Evolutionary conservation across 1,140 invertebrate species (phyloP).

Genomic region (Drosophila oshimai): DNA sequence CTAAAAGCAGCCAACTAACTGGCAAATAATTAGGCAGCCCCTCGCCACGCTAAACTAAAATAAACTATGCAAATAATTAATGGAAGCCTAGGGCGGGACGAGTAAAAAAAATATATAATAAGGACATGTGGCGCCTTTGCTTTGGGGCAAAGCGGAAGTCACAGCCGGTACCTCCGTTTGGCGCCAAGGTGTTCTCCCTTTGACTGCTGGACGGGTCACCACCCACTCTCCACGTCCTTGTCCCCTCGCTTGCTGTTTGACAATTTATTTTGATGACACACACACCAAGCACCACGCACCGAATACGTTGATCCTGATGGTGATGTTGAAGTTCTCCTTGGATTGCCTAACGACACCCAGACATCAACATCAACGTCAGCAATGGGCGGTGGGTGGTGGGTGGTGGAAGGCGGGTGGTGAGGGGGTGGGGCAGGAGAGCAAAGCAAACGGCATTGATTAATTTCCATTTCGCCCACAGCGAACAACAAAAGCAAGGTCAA

Average conservation of each 20-base stretch:
- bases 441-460: conserved; percentile 76
- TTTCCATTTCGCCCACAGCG: conserved; percentile 63
- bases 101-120: conserved; percentile 40
- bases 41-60: conserved; percentile 34
- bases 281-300: conserved; percentile 67
- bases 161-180: conserved; percentile 15
- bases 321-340: conserved; percentile 27
- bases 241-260: conserved; percentile 62
- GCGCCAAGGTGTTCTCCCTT: conserved; percentile 38
- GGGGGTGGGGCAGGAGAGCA: conserved; percentile 28
- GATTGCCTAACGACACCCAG: conserved; percentile 47
- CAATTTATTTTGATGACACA: conserved; percentile 73
- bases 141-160: conserved; percentile 50
- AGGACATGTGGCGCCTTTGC: conserved; percentile 64
- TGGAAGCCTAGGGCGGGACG: conserved; percentile 19
- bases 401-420: not conserved
- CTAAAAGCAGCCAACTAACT: conserved; percentile 31
- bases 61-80: conserved; percentile 71
- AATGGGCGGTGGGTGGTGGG: conserved; percentile 4
- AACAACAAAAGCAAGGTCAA: conserved; percentile 55
- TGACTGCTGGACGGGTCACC: conserved; percentile 38
- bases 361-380: conserved; percentile 52
- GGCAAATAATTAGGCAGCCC: conserved; percentile 55
- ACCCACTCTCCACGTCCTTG: conserved; percentile 25
- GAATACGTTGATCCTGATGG: conserved; percentile 14